Evolutionary conservation across 2,888 invertebrate species (phyloP).

Genomic region (Cheilosia impressa): DNA sequence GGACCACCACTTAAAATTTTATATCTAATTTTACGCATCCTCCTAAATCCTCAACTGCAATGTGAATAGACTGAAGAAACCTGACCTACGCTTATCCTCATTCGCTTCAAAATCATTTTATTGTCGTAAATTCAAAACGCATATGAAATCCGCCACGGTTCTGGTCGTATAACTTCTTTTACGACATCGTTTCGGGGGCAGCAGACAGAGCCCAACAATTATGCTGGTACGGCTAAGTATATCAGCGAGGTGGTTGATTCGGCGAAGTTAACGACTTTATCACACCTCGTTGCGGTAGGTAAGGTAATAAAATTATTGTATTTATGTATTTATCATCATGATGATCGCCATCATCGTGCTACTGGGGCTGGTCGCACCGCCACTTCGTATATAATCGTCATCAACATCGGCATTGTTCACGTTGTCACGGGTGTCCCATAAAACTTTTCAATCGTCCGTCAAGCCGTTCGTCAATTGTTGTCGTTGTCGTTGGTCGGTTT

Average conservation of each 20-base stretch:
- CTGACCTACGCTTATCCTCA: constrained; percentile 16
- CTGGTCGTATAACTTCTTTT: constrained; percentile 54
- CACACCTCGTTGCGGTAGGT: constrained; percentile 73
- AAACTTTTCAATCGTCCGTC: constrained; percentile 75
- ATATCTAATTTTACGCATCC: no score
- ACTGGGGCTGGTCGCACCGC: constrained; percentile 24
- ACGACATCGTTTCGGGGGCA: constrained; percentile 39
- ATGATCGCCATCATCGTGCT: constrained; percentile 64
- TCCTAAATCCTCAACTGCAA: no score
- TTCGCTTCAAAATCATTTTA: constrained; percentile 36
- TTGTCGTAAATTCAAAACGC: constrained; percentile 39
- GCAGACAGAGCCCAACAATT: constrained; percentile 22
- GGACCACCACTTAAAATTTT: no score
- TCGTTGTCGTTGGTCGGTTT: constrained; percentile 16
- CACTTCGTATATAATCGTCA: constrained; percentile 60
- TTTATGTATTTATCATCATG: constrained; percentile 60
- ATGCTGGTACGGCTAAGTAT: background rate
- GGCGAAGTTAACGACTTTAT: constrained; percentile 71
- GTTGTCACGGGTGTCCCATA: constrained; percentile 75
- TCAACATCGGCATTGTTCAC: constrained; percentile 75
- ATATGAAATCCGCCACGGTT: constrained; percentile 19
- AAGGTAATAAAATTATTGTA: constrained; percentile 71
- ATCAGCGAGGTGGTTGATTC: constrained; percentile 28
- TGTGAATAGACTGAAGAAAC: no score
- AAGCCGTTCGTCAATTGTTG: constrained; percentile 66